Conservation (phyloP, 2,888 invertebrate genomes). For the Hecatera dysodea region DNA sequence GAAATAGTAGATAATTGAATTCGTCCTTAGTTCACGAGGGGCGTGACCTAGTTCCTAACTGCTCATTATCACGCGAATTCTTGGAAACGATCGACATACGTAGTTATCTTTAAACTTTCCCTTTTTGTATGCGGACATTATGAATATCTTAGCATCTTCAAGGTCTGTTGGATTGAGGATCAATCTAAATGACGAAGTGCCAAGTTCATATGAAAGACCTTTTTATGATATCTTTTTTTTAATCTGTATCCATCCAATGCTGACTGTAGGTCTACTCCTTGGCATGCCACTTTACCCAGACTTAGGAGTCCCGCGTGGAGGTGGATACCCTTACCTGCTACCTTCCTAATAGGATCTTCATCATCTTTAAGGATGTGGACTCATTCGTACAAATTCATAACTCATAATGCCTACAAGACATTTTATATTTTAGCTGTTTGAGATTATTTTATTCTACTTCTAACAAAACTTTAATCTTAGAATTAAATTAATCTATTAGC, state of each 20-base stretch:
- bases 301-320: neutral
- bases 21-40: conserved; percentile 56
- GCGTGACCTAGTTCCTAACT: conserved; percentile 56
- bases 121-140: conserved; percentile 49
- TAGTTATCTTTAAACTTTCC: conserved; percentile 49
- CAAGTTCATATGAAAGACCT: conserved; percentile 20
- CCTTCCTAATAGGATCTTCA: neutral
- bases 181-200: neutral
- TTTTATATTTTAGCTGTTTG: neutral
- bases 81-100: conserved; percentile 44
- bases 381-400: neutral
- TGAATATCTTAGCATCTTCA: conserved; percentile 44
- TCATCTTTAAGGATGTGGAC: neutral
- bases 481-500: neutral
- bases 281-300: neutral
- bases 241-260: neutral
- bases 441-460: neutral
- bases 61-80: conserved; percentile 61
- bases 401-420: neutral
- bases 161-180: conserved; percentile 25
- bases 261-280: neutral
- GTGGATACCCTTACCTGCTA: neutral
- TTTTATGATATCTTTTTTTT: neutral
- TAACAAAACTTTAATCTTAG: neutral
- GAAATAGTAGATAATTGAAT: conserved; percentile 58